Evolutionary conservation across 2,113 vertebrate species (phyloP).

Genomic region (Empidonax alnorum): DNA sequence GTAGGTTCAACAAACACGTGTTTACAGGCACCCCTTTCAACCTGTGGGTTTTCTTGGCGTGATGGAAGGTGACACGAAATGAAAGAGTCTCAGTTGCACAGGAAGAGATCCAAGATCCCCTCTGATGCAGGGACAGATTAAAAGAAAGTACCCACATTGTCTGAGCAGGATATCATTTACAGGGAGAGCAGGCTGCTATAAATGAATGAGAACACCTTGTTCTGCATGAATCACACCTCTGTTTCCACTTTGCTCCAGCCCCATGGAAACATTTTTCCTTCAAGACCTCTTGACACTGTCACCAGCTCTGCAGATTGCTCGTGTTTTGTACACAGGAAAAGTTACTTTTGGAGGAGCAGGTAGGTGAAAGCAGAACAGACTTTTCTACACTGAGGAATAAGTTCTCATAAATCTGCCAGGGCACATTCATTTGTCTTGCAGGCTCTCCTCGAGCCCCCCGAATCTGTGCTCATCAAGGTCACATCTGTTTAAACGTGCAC

Average conservation of each 20-base stretch:
- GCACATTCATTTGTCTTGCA: constrained; percentile 18
- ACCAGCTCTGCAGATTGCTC: background rate
- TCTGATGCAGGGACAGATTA: background rate
- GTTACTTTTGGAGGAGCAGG: constrained; percentile 16
- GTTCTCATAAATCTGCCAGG: constrained; percentile 14
- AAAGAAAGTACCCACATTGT: constrained; percentile 5
- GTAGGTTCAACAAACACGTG: background rate
- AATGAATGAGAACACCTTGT: constrained; percentile 13
- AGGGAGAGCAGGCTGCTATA: background rate
- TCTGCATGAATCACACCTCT: background rate
- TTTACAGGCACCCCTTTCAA: constrained; percentile 37
- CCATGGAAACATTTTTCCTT: constrained; percentile 16
- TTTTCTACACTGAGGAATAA: background rate
- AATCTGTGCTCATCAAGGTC: constrained; percentile 44
- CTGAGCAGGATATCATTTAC: background rate
- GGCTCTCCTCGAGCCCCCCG: background rate
- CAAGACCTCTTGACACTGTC: constrained; percentile 32
- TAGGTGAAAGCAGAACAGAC: constrained; percentile 25
- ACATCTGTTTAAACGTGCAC: background rate
- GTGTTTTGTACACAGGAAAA: background rate
- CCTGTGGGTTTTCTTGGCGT: background rate
- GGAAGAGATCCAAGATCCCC: background rate
- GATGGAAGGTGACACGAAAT: background rate
- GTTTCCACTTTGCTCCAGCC: background rate
- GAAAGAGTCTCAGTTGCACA: constrained; percentile 15